Evolutionary conservation across 2,797 vertebrate genomes (phyloP).

Genomic region (Periparus ater): DNA sequence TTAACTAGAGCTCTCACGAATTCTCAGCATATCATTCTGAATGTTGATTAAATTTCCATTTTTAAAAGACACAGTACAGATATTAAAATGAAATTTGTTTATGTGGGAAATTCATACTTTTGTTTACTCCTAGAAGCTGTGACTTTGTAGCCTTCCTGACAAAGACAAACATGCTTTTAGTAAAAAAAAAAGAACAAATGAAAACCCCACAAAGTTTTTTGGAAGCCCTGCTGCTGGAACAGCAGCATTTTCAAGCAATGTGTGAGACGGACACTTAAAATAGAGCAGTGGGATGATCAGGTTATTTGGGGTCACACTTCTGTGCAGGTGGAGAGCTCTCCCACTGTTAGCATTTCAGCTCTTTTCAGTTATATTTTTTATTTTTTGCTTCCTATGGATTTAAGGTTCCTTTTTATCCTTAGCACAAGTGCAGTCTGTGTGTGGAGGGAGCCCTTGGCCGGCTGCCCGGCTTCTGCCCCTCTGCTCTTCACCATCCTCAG

Average conservation of each 20-base stretch:
- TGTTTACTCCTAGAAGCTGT: neutral
- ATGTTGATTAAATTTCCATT: neutral
- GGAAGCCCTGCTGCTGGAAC: neutral
- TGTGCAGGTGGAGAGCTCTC: neutral
- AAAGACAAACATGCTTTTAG: neutral
- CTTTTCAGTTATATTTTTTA: neutral
- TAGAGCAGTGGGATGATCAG: neutral
- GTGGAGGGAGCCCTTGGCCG: neutral
- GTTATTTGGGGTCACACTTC: neutral
- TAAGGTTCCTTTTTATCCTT: neutral
- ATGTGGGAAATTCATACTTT: neutral
- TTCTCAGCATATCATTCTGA: neutral
- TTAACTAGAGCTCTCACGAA: neutral
- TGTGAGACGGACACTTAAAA: neutral
- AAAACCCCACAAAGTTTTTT: neutral
- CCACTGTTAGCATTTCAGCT: neutral
- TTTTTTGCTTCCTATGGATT: neutral
- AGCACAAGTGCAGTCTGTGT: neutral
- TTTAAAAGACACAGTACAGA: neutral
- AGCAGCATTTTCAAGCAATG: neutral
- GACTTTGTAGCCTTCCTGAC: neutral
- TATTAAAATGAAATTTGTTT: neutral
- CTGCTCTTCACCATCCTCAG: neutral
- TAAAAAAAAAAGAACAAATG: neutral
- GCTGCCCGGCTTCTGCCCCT: rapidly evolving